Evolutionary conservation across 2,113 vertebrate genomes (phyloP), one percentile per base, ranked within the genome.

Genomic region (Alosa alosa): DNA sequence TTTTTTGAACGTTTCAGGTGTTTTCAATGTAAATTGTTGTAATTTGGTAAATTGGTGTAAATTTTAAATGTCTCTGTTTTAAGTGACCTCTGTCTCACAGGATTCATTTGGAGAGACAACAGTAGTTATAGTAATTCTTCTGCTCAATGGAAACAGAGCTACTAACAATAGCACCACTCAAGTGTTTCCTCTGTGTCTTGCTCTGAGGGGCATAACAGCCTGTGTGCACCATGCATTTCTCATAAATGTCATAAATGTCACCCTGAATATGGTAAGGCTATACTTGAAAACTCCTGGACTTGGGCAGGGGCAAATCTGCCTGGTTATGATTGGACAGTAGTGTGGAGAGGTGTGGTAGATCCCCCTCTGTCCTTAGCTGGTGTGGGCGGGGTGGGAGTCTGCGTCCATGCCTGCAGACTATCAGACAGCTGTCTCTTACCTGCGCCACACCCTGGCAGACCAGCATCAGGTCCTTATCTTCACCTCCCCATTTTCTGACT

Each of bases 301-400:
- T 57, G 55, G 49, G 13, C 8, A 50, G 49, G 49, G 49, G 49
- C 49, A 50, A 41, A 41, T 41, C 41, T 41, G 41, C 41, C 41
- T 41, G 41, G 41, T 7, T 49, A 49, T 15, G 50, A 52, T 52
- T 6, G 57, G 18, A 22, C 4, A 22, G 60, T 31, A 18, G 22
- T 68, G 88, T 91, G 90, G 75, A 89, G 86, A 64, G 90, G 86
- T 90, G 91, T 89, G 91, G 88, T 93, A 85, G 89, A 95, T 94
- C 95, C 93, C 94, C 95, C 94, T 95, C 88, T 95, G 94, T 93
- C 93, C 91, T 90, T 81, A 52, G 87, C 85, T 88, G 82, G 93
- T 86, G 81, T 85, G 93, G 75, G n/a, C 1, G 60, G 60, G 60
- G 60, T n/a, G 60, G 60, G 60, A 6, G 60, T 64, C 8, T 25